Evolutionary conservation across 2,113 vertebrate species (phyloP).

Genomic region (Gallinago paraguaiae): DNA sequence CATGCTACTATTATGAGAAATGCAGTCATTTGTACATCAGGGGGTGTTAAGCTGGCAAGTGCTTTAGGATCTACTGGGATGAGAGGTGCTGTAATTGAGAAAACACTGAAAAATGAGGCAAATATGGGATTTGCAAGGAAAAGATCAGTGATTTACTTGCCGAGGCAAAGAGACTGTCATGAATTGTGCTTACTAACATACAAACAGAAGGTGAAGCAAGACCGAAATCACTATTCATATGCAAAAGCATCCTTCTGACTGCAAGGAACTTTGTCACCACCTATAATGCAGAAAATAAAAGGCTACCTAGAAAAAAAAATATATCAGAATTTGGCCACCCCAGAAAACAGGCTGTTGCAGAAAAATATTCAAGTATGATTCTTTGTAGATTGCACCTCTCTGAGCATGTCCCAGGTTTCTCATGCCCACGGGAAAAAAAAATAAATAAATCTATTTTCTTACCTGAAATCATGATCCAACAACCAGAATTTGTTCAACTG

Average conservation of each 20-base stretch:
- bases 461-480: background rate
- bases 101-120: slow-evolving; percentile 22
- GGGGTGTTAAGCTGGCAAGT: slow-evolving; percentile 16
- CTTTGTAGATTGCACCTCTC: background rate
- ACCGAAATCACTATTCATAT: background rate
- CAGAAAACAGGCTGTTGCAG: background rate
- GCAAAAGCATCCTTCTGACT: background rate
- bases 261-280: background rate
- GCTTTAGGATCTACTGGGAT: slow-evolving; percentile 17
- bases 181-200: background rate
- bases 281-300: background rate
- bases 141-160: background rate
- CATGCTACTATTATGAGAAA: slow-evolving; percentile 3
- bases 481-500: background rate
- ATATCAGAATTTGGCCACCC: background rate
- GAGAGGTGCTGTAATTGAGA: background rate
- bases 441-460: background rate
- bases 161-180: background rate
- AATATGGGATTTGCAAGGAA: background rate
- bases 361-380: background rate
- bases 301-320: background rate
- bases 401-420: background rate
- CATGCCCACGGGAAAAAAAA: background rate
- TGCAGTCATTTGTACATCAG: slow-evolving; percentile 5
- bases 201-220: background rate